Conservation (phyloP, 2,113 vertebrate genomes). For the Symphodus melops region DNA sequence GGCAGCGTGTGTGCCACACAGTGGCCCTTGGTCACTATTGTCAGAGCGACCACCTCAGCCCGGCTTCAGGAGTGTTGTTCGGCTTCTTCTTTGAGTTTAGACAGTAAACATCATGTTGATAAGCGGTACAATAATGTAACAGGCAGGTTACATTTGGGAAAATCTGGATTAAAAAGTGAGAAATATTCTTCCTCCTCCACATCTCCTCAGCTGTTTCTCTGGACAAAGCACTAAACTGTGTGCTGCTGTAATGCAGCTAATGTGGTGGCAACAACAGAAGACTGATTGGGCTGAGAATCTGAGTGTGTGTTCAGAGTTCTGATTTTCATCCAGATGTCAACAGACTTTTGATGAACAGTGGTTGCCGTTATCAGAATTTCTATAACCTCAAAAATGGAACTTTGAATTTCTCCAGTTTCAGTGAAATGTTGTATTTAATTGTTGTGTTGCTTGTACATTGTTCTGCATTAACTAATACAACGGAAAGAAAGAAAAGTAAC, state of each 20-base stretch:
- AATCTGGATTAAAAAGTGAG: background rate
- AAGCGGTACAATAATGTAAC: background rate
- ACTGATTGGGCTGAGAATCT: background rate
- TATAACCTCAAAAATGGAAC: too few species aligned
- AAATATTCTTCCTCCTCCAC: background rate
- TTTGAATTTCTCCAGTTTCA: too few species aligned
- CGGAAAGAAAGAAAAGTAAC: too few species aligned
- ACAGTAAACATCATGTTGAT: background rate
- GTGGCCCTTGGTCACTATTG: conserved; percentile 36
- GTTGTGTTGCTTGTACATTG: too few species aligned
- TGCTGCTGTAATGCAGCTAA: background rate
- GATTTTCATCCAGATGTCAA: background rate
- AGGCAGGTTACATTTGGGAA: background rate
- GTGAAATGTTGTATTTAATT: too few species aligned
- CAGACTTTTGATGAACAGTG: background rate
- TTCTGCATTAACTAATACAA: too few species aligned
- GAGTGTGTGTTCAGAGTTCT: background rate
- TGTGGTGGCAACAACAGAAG: background rate
- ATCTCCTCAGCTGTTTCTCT: too few species aligned
- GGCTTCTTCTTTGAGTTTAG: background rate
- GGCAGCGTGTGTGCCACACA: conserved; percentile 51
- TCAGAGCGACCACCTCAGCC: conserved; percentile 22
- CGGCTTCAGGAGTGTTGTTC: background rate
- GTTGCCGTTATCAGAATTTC: background rate
- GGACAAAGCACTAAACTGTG: background rate